A percentile compares a stretch with the other conserved stretches of the same genome.
Evolutionary conservation across 2,888 invertebrate genomes (phyloP).

Genomic region (Campaea margaritaria): DNA sequence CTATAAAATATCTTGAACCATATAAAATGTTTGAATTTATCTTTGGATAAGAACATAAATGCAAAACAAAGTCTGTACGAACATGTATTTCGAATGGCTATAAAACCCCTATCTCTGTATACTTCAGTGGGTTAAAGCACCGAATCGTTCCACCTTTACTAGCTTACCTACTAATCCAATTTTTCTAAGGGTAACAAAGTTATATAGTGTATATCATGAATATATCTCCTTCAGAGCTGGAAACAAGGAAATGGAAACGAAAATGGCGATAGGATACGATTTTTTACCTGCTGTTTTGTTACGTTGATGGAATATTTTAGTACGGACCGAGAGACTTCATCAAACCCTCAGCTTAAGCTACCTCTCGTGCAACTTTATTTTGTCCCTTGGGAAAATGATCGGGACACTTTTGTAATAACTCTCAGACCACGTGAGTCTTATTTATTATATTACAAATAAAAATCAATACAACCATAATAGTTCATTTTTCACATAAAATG

Average conservation of each 20-base stretch:
- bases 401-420: constrained; percentile 14
- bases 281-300: constrained; percentile 27
- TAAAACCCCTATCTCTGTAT: constrained; percentile 2
- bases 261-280: constrained; percentile 22
- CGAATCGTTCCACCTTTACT: background rate
- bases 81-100: background rate
- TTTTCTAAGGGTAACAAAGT: background rate
- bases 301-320: constrained; percentile 33
- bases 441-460: too few relatives aligned
- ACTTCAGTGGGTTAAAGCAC: background rate
- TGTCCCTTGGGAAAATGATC: constrained; percentile 5
- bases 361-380: constrained; percentile 13
- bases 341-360: constrained; percentile 16
- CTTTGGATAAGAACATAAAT: background rate
- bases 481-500: too few relatives aligned
- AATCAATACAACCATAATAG: too few relatives aligned
- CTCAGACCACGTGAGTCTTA: background rate
- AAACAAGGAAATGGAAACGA: constrained; percentile 22
- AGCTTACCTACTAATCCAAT: background rate
- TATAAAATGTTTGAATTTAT: too few relatives aligned
- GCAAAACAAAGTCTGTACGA: background rate
- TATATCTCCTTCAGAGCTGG: constrained; percentile 11
- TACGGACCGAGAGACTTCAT: constrained; percentile 20
- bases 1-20: too few relatives aligned
- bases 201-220: background rate